Percentiles rank a stretch among this genome's conserved stretches.
Conservation (phyloP, 2,113 vertebrate genomes). For the Corythornis vintsioides region DNA sequence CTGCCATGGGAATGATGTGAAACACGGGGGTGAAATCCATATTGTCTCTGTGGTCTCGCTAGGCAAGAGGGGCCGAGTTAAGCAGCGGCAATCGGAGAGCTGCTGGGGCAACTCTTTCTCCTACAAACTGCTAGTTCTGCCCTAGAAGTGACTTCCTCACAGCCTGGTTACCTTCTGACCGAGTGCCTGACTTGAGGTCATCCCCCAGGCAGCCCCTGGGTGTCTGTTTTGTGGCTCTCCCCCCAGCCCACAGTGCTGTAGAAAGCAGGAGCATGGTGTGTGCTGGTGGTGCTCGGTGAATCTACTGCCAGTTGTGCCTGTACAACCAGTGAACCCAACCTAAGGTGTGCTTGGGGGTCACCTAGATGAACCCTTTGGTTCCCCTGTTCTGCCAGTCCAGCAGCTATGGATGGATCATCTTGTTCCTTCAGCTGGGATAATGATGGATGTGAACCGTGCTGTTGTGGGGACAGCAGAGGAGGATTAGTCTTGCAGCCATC, state of each 20-base stretch:
- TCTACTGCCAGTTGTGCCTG: neutral
- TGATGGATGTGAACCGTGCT: neutral
- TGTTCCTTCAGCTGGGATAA: neutral
- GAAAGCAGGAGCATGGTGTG: neutral
- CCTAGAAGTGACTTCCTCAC: neutral
- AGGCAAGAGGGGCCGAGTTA: neutral
- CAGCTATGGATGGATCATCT: neutral
- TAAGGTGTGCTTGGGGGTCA: neutral
- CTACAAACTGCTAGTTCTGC: neutral
- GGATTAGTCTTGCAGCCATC: neutral
- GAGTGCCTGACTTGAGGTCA: neutral
- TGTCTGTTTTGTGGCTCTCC: neutral
- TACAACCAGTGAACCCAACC: neutral
- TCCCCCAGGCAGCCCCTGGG: neutral
- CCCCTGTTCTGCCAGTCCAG: neutral
- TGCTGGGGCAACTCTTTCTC: neutral
- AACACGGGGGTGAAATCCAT: neutral
- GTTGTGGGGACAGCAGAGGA: neutral
- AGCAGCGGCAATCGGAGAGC: neutral
- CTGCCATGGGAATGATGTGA: neutral
- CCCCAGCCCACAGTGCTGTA: neutral
- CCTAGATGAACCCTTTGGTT: neutral
- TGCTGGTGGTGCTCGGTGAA: neutral
- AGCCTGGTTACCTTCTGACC: neutral
- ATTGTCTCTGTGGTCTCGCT: neutral